Base-by-base conservation (phyloP, 2,888 invertebrate genomes). In the Chydorus sphaericus region DNA sequence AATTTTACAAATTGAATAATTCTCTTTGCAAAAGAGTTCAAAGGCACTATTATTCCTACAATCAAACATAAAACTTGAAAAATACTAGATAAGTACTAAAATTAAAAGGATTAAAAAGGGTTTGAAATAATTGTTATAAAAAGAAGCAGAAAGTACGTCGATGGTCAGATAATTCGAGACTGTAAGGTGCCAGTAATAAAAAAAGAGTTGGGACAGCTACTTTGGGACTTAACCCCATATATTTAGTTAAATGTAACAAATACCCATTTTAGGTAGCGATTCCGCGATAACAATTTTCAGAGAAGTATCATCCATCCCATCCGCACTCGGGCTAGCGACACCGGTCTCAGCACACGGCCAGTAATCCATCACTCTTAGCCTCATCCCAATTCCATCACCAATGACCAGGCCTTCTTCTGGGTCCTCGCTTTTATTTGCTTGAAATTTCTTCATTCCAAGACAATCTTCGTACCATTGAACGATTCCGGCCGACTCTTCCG, bases 311-410 rank as follows among this genome's bases (percentile, higher is more conserved):
- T 50, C 20, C 53, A 57, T 30, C 10, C 26, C 26, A 30, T 54
- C 50, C 8, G 56, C 33, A 6, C 38, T 36, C 1, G 61, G 58
- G 4, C 61, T 58, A 5, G 57, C 52, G 6, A 67, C 28, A n/a
- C 66, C 65, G 4, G 59, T 60, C 59, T 73, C 72, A 0, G 70
- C 66, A 62, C 71, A 72, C 57, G 65, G 65, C 71, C 71, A 71
- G 63, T 70, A 72, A 57, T 72, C 68, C 64, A 73, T 60, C 1
- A 71, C 73, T 59, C 69, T 68, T 56, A 73, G 61, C 29, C 72
- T 62, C 57, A 73, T 60, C 1, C 71, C 71, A 26, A 71, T 66
- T 37, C 69, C 67, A 29, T 65, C 66, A 5, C 63, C 66, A 29
- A 72, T 65, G 26, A 70, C 66, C 57, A 72, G 65, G 0, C 72